Base-by-base conservation (phyloP, 2,888 invertebrate genomes). In the Diarsia brunnea region DNA sequence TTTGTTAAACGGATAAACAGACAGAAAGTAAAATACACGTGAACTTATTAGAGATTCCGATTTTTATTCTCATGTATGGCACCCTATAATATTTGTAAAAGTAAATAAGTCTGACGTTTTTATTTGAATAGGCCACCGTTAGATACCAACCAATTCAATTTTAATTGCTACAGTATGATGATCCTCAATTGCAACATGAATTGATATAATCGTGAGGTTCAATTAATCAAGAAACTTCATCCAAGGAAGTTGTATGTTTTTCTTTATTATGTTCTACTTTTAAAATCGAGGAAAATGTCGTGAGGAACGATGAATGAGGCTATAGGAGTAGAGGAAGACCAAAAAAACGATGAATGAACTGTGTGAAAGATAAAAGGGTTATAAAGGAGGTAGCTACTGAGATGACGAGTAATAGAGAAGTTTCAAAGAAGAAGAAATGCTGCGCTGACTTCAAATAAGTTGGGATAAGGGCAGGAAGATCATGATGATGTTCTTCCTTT, bases 321-420 rank as follows among this genome's bases (percentile, higher is more conserved):
- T n/a, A 4, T n/a, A n/a, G 12, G 12, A 5, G n/a, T 53, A 4
- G 4, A 12, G 4, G 53, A n/a, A 53, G 12, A 53, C n/a, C n/a
- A 12, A 12, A 53, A 8, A 53, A 53, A n/a, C n/a, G 53, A 53
- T n/a, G n/a, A 12, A n/a, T n/a, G 53, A 12, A n/a, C 53, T 53
- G n/a, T n/a, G 5, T n/a, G 12, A 53, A 53, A 1, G n/a, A n/a
- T n/a, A n/a, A n/a, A n/a, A n/a, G n/a, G 4, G n/a, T 12, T 53
- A n/a, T n/a, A 12, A 12, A 12, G 12, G 11, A n/a, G n/a, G n/a
- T 53, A 12, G 12, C 12, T 12, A n/a, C 11, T 11, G n/a, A 53
- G n/a, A 53, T 53, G n/a, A 11, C n/a, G n/a, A n/a, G 53, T n/a
- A n/a, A 53, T 53, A 53, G 53, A 53, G 53, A n/a, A 53, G 53